Base-by-base conservation (phyloP, 1,140 invertebrate genomes). In the Leptoteleia sp. region DNA sequence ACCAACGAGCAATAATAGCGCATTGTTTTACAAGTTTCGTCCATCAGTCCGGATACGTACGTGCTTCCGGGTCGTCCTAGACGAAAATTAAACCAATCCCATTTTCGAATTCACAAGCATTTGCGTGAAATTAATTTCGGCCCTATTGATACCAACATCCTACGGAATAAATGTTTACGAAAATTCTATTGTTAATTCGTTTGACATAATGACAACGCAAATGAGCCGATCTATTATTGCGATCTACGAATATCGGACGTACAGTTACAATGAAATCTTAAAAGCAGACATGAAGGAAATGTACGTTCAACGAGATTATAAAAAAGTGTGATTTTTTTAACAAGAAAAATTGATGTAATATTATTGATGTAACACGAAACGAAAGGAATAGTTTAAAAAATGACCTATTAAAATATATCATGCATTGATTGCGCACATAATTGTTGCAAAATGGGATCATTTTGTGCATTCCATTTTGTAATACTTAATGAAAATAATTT, bases 11-110 rank as follows among this genome's bases (percentile, higher is more conserved):
- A 76, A 85, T 84, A 84, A 85, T 81, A 71, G 78, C 47, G 47
- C 68, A 84, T 86, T 86, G 82, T 87, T 86, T 87, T 80, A 84
- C 78, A 81, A 85, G 82, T 85, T 83, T 77, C 78, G 80, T 80
- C 72, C 27, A 73, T 70, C 29, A 35, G 38, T 29, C 43, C 52
- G 52, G 37, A 76, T 76, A 78, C 57, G 68, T 76, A 79, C 77
- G 79, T 81, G 80, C 71, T 73, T 70, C 38, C 33, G 15, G 68
- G 55, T 73, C 55, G 57, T 19, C 38, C 48, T 33, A 8, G 31
- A 15, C 2, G 15, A 62, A 62, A 59, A 40, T 12, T 0, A 52
- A 67, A 38, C 31, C 31, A 42, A 48, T 22, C 42, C 31, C 27
- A 7, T 55, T 55, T 47, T 22, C 54, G 15, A 68, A 67, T 54